Evolutionary conservation across 2,888 invertebrate genomes (phyloP).

Genomic region (Hololepta plana): DNA sequence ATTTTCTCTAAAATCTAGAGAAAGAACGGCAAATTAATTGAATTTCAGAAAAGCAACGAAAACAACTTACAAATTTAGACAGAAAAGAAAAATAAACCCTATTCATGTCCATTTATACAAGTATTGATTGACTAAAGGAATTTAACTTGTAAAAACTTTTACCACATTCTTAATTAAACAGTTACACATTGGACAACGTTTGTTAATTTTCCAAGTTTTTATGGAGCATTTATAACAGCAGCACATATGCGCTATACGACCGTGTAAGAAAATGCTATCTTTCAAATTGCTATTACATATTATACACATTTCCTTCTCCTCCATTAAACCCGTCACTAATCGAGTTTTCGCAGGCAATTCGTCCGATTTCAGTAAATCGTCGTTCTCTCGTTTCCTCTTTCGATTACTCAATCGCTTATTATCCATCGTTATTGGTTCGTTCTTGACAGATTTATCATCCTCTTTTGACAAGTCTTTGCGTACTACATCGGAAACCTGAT

Average conservation of each 20-base stretch:
- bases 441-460: too few species aligned
- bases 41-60: too few species aligned
- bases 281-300: conserved; percentile 43
- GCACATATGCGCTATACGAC: conserved; percentile 44
- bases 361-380: background rate
- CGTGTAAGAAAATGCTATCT: conserved; percentile 50
- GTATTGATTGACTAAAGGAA: too few species aligned
- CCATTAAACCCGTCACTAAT: conserved; percentile 15
- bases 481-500: too few species aligned
- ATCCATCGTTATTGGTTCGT: too few species aligned
- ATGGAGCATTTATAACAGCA: conserved; percentile 54
- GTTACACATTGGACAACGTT: conserved; percentile 51
- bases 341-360: conserved; percentile 14
- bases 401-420: background rate
- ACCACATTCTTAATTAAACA: conserved; percentile 46
- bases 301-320: conserved; percentile 32
- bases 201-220: conserved; percentile 41
- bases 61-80: too few species aligned
- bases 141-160: conserved; percentile 33
- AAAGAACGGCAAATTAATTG: too few species aligned
- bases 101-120: too few species aligned
- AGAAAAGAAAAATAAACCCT: too few species aligned
- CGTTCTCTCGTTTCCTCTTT: background rate
- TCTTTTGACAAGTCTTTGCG: too few species aligned
- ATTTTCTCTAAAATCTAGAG: too few species aligned